Percentiles rank a stretch among this genome's conserved stretches.
Evolutionary conservation across 2,113 vertebrate genomes (phyloP).

Genomic region (Atrichornis clamosus): DNA sequence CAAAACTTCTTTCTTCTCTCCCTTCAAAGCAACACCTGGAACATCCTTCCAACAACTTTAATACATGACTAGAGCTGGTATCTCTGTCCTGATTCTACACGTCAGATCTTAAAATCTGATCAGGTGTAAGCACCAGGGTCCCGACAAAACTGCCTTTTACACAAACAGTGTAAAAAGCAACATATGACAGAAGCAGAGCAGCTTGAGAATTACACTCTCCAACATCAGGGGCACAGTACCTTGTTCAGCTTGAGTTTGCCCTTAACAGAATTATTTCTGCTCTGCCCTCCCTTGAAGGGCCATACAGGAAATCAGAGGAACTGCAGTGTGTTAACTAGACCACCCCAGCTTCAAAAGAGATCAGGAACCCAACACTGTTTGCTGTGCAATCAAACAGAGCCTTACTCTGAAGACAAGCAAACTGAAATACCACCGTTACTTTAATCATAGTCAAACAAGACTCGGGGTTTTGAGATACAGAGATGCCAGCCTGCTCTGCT

Average conservation of each 20-base stretch:
- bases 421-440: not conserved
- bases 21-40: not conserved
- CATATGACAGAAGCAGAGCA: not conserved
- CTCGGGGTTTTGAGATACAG: conserved; percentile 47
- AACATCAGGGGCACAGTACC: not conserved
- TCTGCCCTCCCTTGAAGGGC: not conserved
- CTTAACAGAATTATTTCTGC: not conserved
- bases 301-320: not conserved
- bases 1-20: not conserved
- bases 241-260: not conserved
- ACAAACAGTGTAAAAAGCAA: not conserved
- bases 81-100: not conserved
- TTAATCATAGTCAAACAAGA: conserved; percentile 57
- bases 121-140: not conserved
- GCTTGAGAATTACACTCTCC: not conserved
- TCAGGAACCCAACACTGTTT: not conserved
- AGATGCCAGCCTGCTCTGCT: conserved; percentile 64
- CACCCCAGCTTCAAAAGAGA: not conserved
- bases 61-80: not conserved
- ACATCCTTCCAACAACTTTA: not conserved
- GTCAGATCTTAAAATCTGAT: not conserved
- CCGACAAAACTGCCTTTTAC: not conserved
- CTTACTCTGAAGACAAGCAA: not conserved
- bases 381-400: not conserved
- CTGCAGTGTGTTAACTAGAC: not conserved